phyloP scores from a whole-genome alignment of 1,140 invertebrate species.

The Battus philenor region DNA sequence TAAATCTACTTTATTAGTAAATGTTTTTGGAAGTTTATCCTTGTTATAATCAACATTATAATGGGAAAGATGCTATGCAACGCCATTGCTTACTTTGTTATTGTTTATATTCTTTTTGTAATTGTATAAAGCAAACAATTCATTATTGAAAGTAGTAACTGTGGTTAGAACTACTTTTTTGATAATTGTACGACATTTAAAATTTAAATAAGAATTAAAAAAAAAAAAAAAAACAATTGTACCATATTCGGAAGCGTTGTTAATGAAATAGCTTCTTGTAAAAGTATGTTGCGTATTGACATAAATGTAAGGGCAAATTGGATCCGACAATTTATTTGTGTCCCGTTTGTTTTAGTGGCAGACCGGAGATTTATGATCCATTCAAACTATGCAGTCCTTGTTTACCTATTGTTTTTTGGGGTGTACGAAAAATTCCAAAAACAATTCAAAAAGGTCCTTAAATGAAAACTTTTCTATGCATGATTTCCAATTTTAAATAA shows the following conservation, averaged over 20 bases:
- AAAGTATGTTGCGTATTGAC: slow-evolving; percentile 5
- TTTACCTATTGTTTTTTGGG: slow-evolving; percentile 12
- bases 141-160: no score
- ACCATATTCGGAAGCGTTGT: slow-evolving; percentile 6
- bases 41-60: no score
- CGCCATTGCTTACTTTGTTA: no score
- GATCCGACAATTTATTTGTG: background rate
- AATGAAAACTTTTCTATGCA: slow-evolving; percentile 6
- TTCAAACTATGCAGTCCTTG: background rate
- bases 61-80: no score
- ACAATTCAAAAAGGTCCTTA: slow-evolving; percentile 1
- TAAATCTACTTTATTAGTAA: no score
- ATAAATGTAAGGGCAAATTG: slow-evolving; percentile 2
- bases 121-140: no score
- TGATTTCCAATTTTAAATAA: background rate
- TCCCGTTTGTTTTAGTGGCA: background rate
- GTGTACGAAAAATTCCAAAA: background rate
- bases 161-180: no score
- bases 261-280: slow-evolving; percentile 7
- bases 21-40: no score
- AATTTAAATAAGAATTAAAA: no score
- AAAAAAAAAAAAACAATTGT: background rate
- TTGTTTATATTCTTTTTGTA: no score
- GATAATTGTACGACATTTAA: no score
- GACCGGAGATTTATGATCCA: slow-evolving; percentile 10